These are phyloP conservation scores for Drosophila fungiperda DNA, from an alignment of 2,888 invertebrate genomes.

Conservation along the genomic window DNA sequence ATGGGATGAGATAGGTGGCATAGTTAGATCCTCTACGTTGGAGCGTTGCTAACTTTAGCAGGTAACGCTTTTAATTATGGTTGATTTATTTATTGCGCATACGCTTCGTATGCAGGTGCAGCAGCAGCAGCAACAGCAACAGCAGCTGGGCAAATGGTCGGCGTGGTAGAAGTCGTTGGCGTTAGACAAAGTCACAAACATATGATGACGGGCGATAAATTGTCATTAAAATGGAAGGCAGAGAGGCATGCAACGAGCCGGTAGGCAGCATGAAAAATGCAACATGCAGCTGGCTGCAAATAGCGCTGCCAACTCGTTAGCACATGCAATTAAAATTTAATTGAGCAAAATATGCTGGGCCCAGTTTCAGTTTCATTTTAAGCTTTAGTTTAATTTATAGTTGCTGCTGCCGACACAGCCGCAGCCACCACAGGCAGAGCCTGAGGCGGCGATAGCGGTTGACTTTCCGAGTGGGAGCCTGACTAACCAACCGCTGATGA, in stretches of 20 bases:
- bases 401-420: not conserved
- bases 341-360: constrained; percentile 32
- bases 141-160: constrained; percentile 6
- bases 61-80: constrained; percentile 69
- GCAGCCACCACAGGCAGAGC: constrained; percentile 6
- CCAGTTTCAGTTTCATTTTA: constrained; percentile 6
- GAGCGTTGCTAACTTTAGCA: constrained; percentile 41
- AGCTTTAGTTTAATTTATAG: constrained; percentile 5
- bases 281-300: constrained; percentile 11
- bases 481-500: constrained; percentile 24
- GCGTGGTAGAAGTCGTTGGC: constrained; percentile 16
- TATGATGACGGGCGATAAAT: constrained; percentile 54
- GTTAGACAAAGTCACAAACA: constrained; percentile 23
- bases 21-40: constrained; percentile 7
- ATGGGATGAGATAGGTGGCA: constrained; percentile 2
- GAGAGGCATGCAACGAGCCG: constrained; percentile 13
- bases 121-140: not conserved
- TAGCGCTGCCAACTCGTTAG: constrained; percentile 50
- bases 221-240: constrained; percentile 58
- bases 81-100: constrained; percentile 75
- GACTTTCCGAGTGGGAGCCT: not conserved
- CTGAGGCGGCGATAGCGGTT: not conserved
- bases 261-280: constrained; percentile 6
- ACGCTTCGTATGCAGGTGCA: constrained; percentile 57
- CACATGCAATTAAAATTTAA: constrained; percentile 67